These are phyloP conservation scores for Pachypanchax playfairii DNA, from an alignment of 2,113 vertebrate genomes.

Conservation along the genomic window DNA sequence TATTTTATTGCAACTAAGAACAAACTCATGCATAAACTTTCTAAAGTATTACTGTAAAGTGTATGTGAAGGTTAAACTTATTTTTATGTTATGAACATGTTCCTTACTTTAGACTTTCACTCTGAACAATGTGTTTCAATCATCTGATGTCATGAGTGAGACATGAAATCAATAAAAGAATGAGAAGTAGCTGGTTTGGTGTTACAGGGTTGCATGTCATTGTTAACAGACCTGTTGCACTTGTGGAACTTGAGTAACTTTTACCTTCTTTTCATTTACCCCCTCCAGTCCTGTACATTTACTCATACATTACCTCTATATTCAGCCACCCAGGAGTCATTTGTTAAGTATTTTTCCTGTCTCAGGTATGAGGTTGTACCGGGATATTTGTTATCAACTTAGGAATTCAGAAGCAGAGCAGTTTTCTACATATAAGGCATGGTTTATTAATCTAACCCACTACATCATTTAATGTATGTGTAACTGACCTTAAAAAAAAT, in stretches of 20 bases:
- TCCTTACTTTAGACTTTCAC: not conserved
- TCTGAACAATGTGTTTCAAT: not conserved
- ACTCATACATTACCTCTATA: not conserved
- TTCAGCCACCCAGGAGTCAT: not conserved
- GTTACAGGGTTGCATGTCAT: conserved; percentile 7
- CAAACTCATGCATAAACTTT: not conserved
- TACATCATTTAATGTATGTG: not conserved
- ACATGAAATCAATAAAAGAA: conserved; percentile 15
- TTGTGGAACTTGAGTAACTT: conserved; percentile 13
- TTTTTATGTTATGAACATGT: not conserved
- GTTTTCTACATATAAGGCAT: conserved; percentile 31
- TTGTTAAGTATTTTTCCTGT: not conserved
- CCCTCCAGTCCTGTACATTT: not conserved
- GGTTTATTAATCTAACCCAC: conserved; percentile 6
- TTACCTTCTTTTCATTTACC: conserved; percentile 4
- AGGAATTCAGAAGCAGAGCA: not conserved
- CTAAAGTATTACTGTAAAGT: not conserved
- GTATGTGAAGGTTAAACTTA: not conserved
- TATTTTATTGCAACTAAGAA: no score
- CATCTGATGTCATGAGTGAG: not conserved
- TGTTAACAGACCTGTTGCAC: conserved; percentile 61
- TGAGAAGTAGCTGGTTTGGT: conserved; percentile 8
- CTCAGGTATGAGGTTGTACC: conserved; percentile 29
- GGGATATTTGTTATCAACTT: not conserved
- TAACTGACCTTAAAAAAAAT: not conserved